These are phyloP conservation scores for Rotaria macrura DNA, from an alignment of 2,888 invertebrate genomes.

Conservation along the genomic window DNA sequence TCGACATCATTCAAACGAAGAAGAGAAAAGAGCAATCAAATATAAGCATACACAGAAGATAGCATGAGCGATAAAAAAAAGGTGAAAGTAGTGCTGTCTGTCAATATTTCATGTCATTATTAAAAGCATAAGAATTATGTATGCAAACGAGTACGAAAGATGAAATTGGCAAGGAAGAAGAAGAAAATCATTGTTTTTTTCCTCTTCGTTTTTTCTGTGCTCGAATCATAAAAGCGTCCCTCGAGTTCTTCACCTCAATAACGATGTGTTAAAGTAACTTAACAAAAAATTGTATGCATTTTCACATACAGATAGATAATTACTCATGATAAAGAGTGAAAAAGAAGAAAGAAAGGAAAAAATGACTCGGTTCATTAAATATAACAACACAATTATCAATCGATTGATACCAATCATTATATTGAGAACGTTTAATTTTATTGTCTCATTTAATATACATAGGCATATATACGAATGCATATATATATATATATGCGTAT, in stretches of 20 bases:
- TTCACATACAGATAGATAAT: background rate
- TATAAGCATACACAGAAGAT: background rate
- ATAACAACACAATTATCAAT: constrained; percentile 1
- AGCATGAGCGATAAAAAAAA: background rate
- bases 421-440: background rate
- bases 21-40: background rate
- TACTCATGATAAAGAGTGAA: background rate
- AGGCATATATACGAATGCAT: too few relatives aligned
- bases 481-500: too few relatives aligned
- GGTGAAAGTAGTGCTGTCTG: background rate
- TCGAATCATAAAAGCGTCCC: background rate
- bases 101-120: background rate
- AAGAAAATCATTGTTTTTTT: background rate
- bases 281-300: background rate
- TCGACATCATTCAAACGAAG: constrained; percentile 8
- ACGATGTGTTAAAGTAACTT: background rate
- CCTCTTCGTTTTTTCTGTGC: background rate
- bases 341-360: background rate
- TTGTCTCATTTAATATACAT: background rate
- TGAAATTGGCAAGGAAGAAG: too few relatives aligned
- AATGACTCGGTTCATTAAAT: background rate
- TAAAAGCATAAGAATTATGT: background rate
- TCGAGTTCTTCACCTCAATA: constrained; percentile 5
- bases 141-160: background rate
- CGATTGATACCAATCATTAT: background rate